Evolutionary conservation across 1,140 invertebrate species (phyloP), one percentile per base, ranked within the genome.

Genomic region (Chlorops oryzae): DNA sequence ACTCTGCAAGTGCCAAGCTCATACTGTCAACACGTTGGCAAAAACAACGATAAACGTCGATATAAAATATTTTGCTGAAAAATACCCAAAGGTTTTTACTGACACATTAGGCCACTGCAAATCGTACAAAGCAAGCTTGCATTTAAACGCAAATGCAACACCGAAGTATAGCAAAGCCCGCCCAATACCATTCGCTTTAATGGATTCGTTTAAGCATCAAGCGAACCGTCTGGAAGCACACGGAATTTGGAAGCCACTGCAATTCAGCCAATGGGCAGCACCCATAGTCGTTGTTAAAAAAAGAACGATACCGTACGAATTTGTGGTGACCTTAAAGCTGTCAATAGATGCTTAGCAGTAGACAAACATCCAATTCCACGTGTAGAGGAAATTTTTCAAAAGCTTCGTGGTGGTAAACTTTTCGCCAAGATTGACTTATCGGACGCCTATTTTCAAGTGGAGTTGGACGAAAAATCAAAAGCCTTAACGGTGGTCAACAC

Each of bases 281-380:
- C 61, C 68, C 44, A 50, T 76, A 5, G 71, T 78, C 0, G 51
- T 73, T 1, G 74, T 78, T 2, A 59, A 63, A 46, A 80, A 79
- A 54, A 64, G 41, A 59, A 74, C 53, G 65, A 59, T 7, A 49
- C 53, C 41, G 53, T 65, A 25, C 51, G 75, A 25, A 59, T 78
- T 38, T 77, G 75, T 61, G 65, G 65, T 1, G 75, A 77, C 59
- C 78, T 67, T 58, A 70, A 73, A 52, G 71, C 72, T 9, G 47
- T 75, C 28, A 75, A 75, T 51, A 25, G 38, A 62, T 20, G 46
- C 58, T 24, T 63, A 73, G 43, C 58, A 61, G 23, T 63, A 73
- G 35, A 65, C 70, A 59, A 56, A 9, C 66, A 73, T 59, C 74
- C 77, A 5, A 55, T 80, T 0, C 42, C 73, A 46, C 57, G 62